Conservation (phyloP, 2,797 vertebrate genomes). For the Hylomyscus alleni region DNA sequence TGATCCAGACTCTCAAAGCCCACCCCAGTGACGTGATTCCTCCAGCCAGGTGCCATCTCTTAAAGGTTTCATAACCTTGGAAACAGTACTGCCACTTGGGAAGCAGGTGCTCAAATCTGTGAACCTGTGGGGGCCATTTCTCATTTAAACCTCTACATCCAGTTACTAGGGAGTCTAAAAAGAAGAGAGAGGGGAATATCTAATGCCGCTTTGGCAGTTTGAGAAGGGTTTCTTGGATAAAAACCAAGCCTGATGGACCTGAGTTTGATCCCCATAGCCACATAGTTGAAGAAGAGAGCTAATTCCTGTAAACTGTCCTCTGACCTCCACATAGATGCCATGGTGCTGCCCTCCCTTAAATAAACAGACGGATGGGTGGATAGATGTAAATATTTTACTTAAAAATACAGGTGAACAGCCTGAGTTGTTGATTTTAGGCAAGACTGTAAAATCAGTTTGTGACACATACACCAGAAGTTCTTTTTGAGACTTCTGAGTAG, state of each 20-base stretch:
- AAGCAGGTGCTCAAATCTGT: neutral
- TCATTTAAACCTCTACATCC: neutral
- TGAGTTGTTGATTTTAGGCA: neutral
- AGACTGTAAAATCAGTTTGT: constrained; percentile 1
- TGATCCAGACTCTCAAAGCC: neutral
- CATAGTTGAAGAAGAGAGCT: no score
- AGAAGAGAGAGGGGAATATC: neutral
- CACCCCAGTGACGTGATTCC: neutral
- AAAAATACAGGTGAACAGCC: neutral
- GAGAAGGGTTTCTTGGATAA: neutral
- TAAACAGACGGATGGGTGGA: neutral
- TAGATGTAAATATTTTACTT: neutral
- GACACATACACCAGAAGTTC: neutral
- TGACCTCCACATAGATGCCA: neutral
- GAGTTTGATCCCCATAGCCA: neutral
- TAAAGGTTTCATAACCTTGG: neutral
- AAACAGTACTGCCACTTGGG: neutral
- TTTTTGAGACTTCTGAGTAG: neutral
- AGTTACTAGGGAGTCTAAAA: neutral
- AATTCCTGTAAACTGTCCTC: neutral
- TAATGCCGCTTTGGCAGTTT: constrained; percentile 3
- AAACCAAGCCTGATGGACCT: neutral
- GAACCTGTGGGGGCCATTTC: neutral
- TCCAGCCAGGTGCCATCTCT: neutral
- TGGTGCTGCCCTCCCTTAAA: neutral